phyloP scores from a whole-genome alignment of 2,113 vertebrate species.

The Muntiacus reevesi region DNA sequence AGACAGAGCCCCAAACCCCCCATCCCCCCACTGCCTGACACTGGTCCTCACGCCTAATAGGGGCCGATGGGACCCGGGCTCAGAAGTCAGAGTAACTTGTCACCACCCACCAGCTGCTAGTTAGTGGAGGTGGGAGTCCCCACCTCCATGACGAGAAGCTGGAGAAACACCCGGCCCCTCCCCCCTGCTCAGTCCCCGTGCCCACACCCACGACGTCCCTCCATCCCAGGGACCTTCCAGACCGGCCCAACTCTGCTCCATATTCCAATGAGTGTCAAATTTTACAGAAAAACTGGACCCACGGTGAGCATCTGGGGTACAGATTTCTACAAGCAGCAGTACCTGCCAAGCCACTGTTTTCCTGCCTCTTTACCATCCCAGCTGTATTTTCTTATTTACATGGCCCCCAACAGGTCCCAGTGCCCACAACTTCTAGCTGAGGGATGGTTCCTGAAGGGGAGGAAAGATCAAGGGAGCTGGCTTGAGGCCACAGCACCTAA shows the following conservation, averaged over 20 bases:
- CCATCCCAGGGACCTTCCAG: neutral
- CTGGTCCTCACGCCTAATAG: neutral
- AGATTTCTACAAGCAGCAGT: neutral
- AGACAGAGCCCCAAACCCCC: neutral
- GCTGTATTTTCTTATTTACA: neutral
- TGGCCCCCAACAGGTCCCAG: neutral
- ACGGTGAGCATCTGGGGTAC: neutral
- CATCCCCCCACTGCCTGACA: neutral
- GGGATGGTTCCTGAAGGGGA: conserved; percentile 39
- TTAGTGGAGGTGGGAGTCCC: neutral
- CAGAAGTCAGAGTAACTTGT: neutral
- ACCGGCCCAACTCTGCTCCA: neutral
- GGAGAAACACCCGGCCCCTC: neutral
- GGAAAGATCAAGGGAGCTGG: neutral
- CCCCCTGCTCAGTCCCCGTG: fast-evolving
- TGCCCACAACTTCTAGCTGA: neutral
- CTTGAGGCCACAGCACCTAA: neutral
- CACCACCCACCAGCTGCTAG: neutral
- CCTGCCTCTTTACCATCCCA: neutral
- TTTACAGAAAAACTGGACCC: neutral
- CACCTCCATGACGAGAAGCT: neutral
- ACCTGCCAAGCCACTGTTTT: neutral
- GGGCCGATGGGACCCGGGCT: neutral
- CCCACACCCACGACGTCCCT: neutral
- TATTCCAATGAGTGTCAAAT: fast-evolving